These are phyloP conservation scores for Listronotus bonariensis DNA, from an alignment of 1,140 invertebrate genomes.

Conservation along the genomic window DNA sequence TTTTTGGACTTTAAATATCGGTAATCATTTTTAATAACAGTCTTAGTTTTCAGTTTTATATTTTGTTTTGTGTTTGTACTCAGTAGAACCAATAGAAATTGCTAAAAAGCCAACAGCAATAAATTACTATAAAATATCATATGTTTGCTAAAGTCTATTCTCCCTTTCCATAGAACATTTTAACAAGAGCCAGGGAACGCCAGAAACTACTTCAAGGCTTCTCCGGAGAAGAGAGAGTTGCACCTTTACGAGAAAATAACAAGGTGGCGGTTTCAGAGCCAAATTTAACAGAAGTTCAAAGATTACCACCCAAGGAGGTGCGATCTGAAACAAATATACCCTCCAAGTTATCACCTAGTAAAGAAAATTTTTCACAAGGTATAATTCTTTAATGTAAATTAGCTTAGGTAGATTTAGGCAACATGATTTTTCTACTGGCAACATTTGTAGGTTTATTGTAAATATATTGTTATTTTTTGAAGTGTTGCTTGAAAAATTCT, in stretches of 20 bases:
- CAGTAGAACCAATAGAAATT: conserved; percentile 6
- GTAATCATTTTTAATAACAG: neutral
- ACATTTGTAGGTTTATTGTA: too few relatives aligned
- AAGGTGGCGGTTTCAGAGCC: conserved; percentile 27
- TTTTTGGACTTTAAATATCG: neutral
- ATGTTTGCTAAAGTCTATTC: conserved; percentile 1
- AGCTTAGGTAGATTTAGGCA: too few relatives aligned
- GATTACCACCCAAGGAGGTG: conserved; percentile 9
- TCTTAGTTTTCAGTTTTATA: neutral
- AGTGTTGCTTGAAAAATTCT: too few relatives aligned
- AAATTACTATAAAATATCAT: conserved; percentile 4
- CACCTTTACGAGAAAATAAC: conserved; percentile 58
- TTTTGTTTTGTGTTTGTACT: neutral
- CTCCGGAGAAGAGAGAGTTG: conserved; percentile 51
- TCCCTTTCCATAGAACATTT: conserved; percentile 57
- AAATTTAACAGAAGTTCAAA: conserved; percentile 19
- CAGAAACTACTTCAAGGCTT: conserved; percentile 60
- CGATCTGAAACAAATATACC: conserved; percentile 34
- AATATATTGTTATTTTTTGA: too few relatives aligned
- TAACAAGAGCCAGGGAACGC: conserved; percentile 61
- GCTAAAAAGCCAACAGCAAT: neutral
- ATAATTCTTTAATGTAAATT: neutral
- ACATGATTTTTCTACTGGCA: too few relatives aligned
- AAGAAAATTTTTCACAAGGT: conserved; percentile 29
- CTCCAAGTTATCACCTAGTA: conserved; percentile 40